phyloP scores from a whole-genome alignment of 1,140 invertebrate genomes.

The Heliothis virescens region DNA sequence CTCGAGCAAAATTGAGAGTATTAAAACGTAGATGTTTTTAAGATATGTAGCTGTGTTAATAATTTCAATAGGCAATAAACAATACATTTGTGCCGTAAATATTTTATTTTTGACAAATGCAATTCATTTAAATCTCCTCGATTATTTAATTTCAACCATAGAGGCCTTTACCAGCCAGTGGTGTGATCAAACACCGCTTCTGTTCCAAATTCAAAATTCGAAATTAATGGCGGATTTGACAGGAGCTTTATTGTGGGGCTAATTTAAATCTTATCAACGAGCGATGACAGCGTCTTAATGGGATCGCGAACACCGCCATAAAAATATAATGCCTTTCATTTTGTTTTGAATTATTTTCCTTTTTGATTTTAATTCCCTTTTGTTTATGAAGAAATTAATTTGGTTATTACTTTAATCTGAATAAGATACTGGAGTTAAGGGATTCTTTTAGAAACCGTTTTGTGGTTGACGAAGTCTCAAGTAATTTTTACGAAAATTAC shows the following conservation, averaged over 20 bases:
- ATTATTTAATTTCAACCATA: background rate
- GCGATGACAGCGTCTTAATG: conserved; percentile 84
- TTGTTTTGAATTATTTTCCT: conserved; percentile 63
- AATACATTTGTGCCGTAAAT: too few relatives aligned
- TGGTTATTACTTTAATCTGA: conserved; percentile 29
- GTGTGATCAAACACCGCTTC: conserved; percentile 68
- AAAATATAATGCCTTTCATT: conserved; percentile 75
- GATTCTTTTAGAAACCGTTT: background rate
- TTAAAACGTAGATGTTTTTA: too few relatives aligned
- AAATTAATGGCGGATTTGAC: conserved; percentile 86
- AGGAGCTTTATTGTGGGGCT: conserved; percentile 83
- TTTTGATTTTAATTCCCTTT: conserved; percentile 66
- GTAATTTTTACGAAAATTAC: too few relatives aligned
- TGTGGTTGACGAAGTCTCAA: background rate
- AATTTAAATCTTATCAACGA: conserved; percentile 85
- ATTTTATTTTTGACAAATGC: too few relatives aligned
- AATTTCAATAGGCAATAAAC: too few relatives aligned
- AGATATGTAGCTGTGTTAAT: too few relatives aligned
- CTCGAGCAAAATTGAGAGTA: too few relatives aligned
- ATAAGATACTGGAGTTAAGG: conserved; percentile 3
- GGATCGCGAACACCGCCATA: conserved; percentile 69
- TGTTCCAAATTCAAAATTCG: conserved; percentile 83
- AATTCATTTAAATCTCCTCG: background rate
- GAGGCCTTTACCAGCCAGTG: conserved; percentile 20
- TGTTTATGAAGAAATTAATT: conserved; percentile 48